Evolutionary conservation across 2,888 invertebrate species (phyloP), one percentile per base, ranked within the genome.

Genomic region (Pharmacophagus antenor): DNA sequence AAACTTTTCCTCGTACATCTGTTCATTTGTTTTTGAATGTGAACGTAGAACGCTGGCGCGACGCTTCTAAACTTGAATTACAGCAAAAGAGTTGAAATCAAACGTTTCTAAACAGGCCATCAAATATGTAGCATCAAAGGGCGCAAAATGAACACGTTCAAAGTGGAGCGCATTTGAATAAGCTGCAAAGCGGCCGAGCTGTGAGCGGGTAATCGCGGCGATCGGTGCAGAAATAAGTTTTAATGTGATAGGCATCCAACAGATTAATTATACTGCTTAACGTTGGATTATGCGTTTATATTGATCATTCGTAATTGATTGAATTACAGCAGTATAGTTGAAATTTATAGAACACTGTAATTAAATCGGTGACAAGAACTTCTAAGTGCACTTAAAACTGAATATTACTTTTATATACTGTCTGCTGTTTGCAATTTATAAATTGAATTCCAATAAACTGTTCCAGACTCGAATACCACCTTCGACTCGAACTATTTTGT

Each of bases 101-200:
- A 88, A 87, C 81, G 80, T 76, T 79, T 80, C 78, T 81, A 79
- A 82, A 80, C 76, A 75, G 70, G 71, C 64, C 68, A 73, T 70
- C 69, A 70, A 59, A 63, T 61, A 56, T 65, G 62, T 65, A 52
- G 76, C 70, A 76, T 85, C 84, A 85, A 85, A 88, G 85, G 77
- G 80, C 76, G 74, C 71, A 69, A 84, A 85, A 84, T 87, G 84
- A 85, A 74, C 85, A 80, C 76, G 77, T 74, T 88, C 79, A 84
- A 83, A 88, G 82, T 73, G 74, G 71, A 75, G 78, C 72, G 77
- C 77, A 80, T 79, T 78, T 76, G 74, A 79, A 82, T 82, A 78
- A 76, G 73, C 76, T 74, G 77, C 74, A 76, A 76, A 73, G 70
- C 73, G 71, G 68, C 63, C 67, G 70, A 61, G 67, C 69, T 62